Conservation (phyloP, 2,888 invertebrate species). For the Deilephila elpenor region DNA sequence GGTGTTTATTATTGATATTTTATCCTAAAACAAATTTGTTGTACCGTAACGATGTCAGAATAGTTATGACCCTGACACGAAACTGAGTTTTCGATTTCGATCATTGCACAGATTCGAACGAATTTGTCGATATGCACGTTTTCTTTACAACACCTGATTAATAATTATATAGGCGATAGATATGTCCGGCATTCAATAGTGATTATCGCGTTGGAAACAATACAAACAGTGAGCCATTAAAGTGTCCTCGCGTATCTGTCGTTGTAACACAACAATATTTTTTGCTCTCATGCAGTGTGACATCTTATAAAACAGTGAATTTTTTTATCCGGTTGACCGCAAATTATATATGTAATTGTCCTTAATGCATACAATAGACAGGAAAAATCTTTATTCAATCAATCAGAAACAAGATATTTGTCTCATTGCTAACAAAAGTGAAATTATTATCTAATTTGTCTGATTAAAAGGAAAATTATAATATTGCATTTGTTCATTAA, state of each 20-base stretch:
- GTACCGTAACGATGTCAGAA: conserved; percentile 52
- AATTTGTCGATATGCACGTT: conserved; percentile 4
- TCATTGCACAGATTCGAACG: conserved; percentile 56
- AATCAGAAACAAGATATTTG: conserved; percentile 33
- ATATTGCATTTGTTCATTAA: not conserved
- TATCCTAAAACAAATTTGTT: conserved; percentile 41
- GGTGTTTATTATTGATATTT: conserved; percentile 29
- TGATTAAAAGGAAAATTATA: conserved; percentile 12
- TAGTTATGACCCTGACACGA: conserved; percentile 56
- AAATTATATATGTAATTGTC: conserved; percentile 50
- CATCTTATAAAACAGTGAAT: conserved; percentile 35
- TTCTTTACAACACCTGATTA: not conserved
- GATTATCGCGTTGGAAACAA: conserved; percentile 8
- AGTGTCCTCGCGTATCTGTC: not conserved
- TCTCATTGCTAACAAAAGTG: conserved; percentile 16
- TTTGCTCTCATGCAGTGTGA: conserved; percentile 37
- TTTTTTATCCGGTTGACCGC: conserved; percentile 33
- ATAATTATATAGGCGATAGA: not conserved
- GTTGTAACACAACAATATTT: conserved; percentile 7
- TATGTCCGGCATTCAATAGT: not conserved
- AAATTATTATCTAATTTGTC: conserved; percentile 19
- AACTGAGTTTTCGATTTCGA: conserved; percentile 57
- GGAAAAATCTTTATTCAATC: conserved; percentile 49
- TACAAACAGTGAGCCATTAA: conserved; percentile 14
- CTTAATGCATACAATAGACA: conserved; percentile 51